These are phyloP conservation scores for Panorpa germanica DNA, from an alignment of 2,888 invertebrate species.

Conservation along the genomic window DNA sequence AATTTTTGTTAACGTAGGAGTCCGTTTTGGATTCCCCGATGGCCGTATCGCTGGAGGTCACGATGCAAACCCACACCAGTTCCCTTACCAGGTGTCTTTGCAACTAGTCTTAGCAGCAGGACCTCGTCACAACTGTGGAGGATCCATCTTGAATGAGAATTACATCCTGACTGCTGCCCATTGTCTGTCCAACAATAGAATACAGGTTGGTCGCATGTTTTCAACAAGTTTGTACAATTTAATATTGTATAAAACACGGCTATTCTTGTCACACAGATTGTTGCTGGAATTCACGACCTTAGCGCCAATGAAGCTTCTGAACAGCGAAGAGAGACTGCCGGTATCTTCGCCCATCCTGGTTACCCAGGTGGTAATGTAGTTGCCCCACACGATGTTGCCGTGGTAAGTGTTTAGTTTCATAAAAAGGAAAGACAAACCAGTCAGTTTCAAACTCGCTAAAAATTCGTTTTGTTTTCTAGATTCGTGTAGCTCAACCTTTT, in stretches of 20 bases:
- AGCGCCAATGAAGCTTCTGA: constrained; percentile 1
- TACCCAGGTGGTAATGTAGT: constrained; percentile 9
- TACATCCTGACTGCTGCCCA: constrained; percentile 12
- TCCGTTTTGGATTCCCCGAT: constrained; percentile 1
- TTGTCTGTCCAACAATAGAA: constrained; percentile 11
- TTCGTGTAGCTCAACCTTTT: constrained; percentile 9
- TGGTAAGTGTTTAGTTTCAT: no score
- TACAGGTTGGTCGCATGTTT: no score
- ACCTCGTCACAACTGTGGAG: constrained; percentile 12
- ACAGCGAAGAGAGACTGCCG: background rate
- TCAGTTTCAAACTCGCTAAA: no score
- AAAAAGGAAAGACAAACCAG: no score
- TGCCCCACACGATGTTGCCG: constrained; percentile 11
- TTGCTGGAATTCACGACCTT: constrained; percentile 10
- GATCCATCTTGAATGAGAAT: constrained; percentile 11
- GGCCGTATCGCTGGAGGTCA: constrained; percentile 11
- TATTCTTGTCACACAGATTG: constrained; percentile 6
- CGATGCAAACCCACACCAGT: constrained; percentile 9
- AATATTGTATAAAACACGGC: no score
- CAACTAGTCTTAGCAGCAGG: background rate
- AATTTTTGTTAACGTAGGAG: no score
- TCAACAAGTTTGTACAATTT: no score
- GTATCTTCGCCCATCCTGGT: background rate
- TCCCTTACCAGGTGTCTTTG: constrained; percentile 10
- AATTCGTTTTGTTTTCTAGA: no score